Evolutionary conservation across 2,797 vertebrate species (phyloP).

Genomic region (Vespertilio murinus): DNA sequence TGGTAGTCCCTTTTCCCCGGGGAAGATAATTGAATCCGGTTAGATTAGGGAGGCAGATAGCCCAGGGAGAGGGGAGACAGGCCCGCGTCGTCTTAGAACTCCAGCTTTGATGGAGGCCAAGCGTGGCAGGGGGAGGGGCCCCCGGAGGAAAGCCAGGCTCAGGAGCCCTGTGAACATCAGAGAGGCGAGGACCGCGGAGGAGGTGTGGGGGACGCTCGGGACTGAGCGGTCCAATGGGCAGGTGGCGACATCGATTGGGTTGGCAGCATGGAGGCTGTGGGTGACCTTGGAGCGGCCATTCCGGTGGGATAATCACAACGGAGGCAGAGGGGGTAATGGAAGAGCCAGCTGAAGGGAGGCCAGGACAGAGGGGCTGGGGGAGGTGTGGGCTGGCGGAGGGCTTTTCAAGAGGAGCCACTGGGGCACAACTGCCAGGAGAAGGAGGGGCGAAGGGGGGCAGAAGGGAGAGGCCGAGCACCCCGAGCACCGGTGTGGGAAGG

Average conservation of each 20-base stretch:
- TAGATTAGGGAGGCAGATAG: slow-evolving; percentile 31
- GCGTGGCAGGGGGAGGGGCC: neutral
- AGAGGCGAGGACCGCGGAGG: neutral
- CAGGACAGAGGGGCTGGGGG: neutral
- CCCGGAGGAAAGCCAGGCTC: neutral
- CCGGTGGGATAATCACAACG: neutral
- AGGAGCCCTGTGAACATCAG: neutral
- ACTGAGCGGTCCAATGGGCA: neutral
- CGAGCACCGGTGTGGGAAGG: neutral
- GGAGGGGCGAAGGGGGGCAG: neutral
- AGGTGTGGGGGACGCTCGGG: neutral
- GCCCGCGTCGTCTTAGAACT: neutral
- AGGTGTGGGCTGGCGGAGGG: neutral
- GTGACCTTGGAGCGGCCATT: neutral
- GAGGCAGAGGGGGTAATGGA: too few species aligned
- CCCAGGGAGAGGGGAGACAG: neutral
- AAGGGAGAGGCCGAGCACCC: neutral
- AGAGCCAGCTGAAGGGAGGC: neutral
- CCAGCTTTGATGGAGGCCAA: neutral
- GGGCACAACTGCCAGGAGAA: neutral
- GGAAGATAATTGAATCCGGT: neutral
- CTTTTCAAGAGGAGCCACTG: neutral
- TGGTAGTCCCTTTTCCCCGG: neutral
- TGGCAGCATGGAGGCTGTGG: neutral
- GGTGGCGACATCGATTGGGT: neutral